These are phyloP conservation scores for Tricholauxania praeusta DNA, from an alignment of 2,888 invertebrate species.

Conservation along the genomic window DNA sequence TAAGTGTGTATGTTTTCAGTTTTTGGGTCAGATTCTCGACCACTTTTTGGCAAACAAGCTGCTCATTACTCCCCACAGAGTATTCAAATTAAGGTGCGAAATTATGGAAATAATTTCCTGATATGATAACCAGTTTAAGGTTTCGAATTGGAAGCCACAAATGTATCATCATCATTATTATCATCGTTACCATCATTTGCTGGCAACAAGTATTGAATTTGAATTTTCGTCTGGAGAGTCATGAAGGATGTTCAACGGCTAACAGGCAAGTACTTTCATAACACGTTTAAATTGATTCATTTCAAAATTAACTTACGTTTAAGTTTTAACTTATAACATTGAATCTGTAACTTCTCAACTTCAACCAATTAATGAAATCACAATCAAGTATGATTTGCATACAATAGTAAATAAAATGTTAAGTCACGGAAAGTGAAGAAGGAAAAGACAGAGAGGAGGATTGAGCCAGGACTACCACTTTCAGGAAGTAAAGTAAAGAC, in stretches of 20 bases:
- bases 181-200: not conserved
- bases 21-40: not conserved
- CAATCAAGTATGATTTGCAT: too few relatives aligned
- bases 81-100: conserved; percentile 25
- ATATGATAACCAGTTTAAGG: not conserved
- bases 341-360: too few relatives aligned
- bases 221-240: conserved; percentile 10
- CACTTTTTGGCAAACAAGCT: not conserved
- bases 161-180: not conserved
- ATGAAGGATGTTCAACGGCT: not conserved
- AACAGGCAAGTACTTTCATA: too few relatives aligned
- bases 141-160: not conserved
- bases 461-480: too few relatives aligned
- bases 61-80: conserved; percentile 27
- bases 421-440: too few relatives aligned
- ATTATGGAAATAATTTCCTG: conserved; percentile 8
- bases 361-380: too few relatives aligned
- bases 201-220: conserved; percentile 25
- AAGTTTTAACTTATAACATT: too few relatives aligned
- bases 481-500: too few relatives aligned
- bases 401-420: too few relatives aligned
- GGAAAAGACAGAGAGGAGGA: too few relatives aligned
- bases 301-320: too few relatives aligned
- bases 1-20: not conserved
- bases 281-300: too few relatives aligned